Evolutionary conservation across 2,797 vertebrate species (phyloP).

Genomic region (Enteromius mattozi): DNA sequence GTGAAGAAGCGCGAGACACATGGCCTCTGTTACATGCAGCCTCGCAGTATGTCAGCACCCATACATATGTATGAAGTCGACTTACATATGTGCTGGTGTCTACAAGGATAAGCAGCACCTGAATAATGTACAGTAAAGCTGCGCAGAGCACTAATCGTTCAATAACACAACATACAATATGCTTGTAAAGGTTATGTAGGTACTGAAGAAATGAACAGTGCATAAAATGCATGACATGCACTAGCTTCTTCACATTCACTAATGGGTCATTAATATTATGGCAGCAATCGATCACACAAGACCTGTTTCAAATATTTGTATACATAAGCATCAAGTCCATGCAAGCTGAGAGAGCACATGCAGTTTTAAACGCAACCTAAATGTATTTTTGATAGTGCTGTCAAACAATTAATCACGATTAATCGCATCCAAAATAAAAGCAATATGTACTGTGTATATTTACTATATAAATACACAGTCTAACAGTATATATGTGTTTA

Average conservation of each 20-base stretch:
- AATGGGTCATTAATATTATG: neutral
- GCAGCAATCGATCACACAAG: neutral
- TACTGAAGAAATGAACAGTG: constrained; percentile 18
- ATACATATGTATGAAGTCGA: constrained; percentile 33
- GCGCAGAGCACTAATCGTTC: neutral
- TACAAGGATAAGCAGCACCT: constrained; percentile 15
- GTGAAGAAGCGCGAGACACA: constrained; percentile 1
- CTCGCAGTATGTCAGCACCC: constrained; percentile 6
- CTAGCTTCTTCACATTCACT: neutral
- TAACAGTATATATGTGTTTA: too few species aligned
- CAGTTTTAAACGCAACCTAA: neutral
- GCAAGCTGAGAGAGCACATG: neutral
- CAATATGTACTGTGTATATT: too few species aligned
- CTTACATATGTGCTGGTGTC: constrained; percentile 15
- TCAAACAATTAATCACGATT: too few species aligned
- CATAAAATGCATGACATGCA: neutral
- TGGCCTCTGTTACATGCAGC: constrained; percentile 6
- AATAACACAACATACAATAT: constrained; percentile 36
- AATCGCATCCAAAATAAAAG: too few species aligned
- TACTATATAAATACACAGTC: too few species aligned
- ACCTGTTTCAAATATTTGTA: neutral
- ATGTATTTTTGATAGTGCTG: neutral
- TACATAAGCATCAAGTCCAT: neutral
- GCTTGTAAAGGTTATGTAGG: constrained; percentile 6
- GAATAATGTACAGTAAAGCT: constrained; percentile 33